Base-by-base conservation (phyloP, 1,140 invertebrate species). In the Drosophila mayri region DNA sequence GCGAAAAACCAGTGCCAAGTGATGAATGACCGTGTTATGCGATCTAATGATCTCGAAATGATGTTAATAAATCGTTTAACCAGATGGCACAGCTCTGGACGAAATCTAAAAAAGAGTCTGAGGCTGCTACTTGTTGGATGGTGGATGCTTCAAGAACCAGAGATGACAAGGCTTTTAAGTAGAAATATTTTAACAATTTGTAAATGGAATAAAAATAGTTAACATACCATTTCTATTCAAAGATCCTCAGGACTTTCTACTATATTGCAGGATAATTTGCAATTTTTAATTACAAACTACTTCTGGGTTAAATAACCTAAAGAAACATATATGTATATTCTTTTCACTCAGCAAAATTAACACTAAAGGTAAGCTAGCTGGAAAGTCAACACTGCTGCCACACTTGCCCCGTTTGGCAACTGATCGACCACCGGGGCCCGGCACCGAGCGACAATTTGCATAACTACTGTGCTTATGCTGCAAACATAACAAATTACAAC, bases 41-140 rank as follows among this genome's bases (percentile, higher is more conserved):
- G 88, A 91, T 91, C 88, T 91, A 91, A 91, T 91, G 88, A 91
- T 91, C 88, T 88, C 85, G 88, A 91, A 91, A 91, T 91, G 81
- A 91, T 90, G 88, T 88, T 91, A 88, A 91, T 91, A 91, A 91
- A 91, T 91, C 88, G 88, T 85, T 84, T 90, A 91, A 67, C 84
- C 81, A 85, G 84, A 81, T 82, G 83, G 64, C 82, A 59, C 70
- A 79, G 71, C 64, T 54, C 47, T 73, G 62, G 12, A 22, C 22
- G 30, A 62, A 40, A 62, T 46, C 30, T 30, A 38, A 37, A 44
- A 20, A 44, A 6, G 47, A 49, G 60, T 46, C 60, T 50, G 47
- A 5, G 10, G 10, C 44, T 46, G 43, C 12, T 66, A 35, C 66
- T 55, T 43, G 22, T 47, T 47, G 50, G 38, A 18, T 30, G 28